Evolutionary conservation across 2,797 vertebrate species (phyloP), one percentile per base, ranked within the genome.

Genomic region (Danio albolineatus): DNA sequence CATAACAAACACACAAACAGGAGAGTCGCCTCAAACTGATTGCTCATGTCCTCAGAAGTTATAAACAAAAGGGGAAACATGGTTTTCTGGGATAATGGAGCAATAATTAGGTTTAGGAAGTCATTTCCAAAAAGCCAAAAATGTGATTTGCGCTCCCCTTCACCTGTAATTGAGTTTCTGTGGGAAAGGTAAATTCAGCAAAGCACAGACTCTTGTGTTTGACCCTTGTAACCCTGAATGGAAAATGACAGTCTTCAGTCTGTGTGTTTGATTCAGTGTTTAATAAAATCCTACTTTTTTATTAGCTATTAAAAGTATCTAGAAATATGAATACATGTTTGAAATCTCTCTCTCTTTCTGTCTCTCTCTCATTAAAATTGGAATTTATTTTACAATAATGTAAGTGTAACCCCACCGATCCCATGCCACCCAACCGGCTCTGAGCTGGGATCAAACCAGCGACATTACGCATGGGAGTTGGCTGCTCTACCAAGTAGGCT

Each of bases 101-200:
- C 48, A 43, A 56, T 69, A 21, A 53, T 77, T 56, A 12, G 16
- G 44, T 76, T 64, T 4, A 38, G 62, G 59, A 44, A 17, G 17
- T 81, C 38, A 51, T 75, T 79, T 59, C 1, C 28, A 62, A 57
- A 44, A 57, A 77, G 44, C 28, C 36, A 14, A 79, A 67, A 43
- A 28, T 54, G 61, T 51, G 28, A 38, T 74, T 77, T 65, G 44
- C 21, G 38, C 51, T 77, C 53, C 54, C 70, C 41, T 72, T 13
- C 17, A 72, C 17, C 51, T 73, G 10, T 57, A 59, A 46, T 44
- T 44, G 19, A 28, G 71, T 65, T 62, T 77, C 56, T 80, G 71
- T 76, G 64, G 66, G 79, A 86, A 87, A 84, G 56, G 62, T 60
- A 57, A 85, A 76, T 51, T 81, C 81, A 71, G 57, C 61, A 67